Percentiles rank a stretch among this genome's conserved stretches.
Evolutionary conservation across 2,888 invertebrate genomes (phyloP).

Genomic region (Limenitis camilla): DNA sequence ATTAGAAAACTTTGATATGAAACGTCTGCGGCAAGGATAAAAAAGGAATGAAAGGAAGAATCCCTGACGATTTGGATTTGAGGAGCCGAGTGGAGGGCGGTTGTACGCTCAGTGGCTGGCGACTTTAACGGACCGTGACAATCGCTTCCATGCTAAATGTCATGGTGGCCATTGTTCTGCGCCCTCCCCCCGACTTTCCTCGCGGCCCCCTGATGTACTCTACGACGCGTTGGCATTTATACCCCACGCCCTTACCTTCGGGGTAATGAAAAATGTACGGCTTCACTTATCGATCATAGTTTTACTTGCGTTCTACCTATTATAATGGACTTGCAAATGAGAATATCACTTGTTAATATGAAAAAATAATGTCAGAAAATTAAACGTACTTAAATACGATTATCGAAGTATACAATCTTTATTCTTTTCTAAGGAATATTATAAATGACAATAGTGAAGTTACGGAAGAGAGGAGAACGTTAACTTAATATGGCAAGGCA

Average conservation of each 20-base stretch:
- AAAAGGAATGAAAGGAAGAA: slow-evolving; percentile 33
- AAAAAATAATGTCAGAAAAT: slow-evolving; percentile 9
- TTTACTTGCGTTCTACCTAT: slow-evolving; percentile 8
- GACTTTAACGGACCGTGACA: slow-evolving; percentile 67
- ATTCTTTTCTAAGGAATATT: slow-evolving; percentile 46
- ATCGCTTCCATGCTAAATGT: slow-evolving; percentile 74
- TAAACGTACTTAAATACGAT: slow-evolving; percentile 29
- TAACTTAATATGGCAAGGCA: slow-evolving; percentile 70
- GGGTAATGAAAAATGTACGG: slow-evolving; percentile 54
- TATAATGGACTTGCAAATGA: not conserved
- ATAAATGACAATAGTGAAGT: slow-evolving; percentile 46
- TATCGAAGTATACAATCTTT: slow-evolving; percentile 31
- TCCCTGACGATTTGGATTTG: slow-evolving; percentile 45
- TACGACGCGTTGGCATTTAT: slow-evolving; percentile 62
- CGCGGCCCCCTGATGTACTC: slow-evolving; percentile 44
- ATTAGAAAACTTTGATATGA: slow-evolving; percentile 30
- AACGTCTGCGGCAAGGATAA: slow-evolving; percentile 32
- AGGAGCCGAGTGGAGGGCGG: slow-evolving; percentile 53
- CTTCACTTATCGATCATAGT: slow-evolving; percentile 45
- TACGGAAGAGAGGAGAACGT: slow-evolving; percentile 45
- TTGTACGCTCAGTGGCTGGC: slow-evolving; percentile 57
- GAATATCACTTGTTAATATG: slow-evolving; percentile 9
- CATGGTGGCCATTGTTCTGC: slow-evolving; percentile 71
- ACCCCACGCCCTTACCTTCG: slow-evolving; percentile 52
- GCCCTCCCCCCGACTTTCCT: slow-evolving; percentile 34